Conservation (phyloP, 2,797 vertebrate species). For the Gobio occitaniae region DNA sequence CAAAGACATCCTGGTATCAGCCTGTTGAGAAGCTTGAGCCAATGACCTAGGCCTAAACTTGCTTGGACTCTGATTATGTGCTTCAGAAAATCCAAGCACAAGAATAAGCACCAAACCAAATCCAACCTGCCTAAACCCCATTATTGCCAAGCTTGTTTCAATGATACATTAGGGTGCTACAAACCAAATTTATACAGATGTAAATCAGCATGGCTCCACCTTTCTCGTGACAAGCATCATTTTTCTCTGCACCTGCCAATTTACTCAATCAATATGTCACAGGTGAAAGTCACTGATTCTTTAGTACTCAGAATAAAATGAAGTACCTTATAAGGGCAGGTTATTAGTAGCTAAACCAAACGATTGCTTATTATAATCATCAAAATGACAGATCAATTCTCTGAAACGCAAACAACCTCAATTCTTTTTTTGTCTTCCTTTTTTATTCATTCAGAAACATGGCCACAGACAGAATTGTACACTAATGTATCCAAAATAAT, state of each 20-base stretch:
- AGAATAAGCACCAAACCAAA: neutral
- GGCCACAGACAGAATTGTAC: neutral
- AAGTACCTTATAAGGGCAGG: too few relatives aligned
- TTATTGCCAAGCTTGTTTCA: neutral
- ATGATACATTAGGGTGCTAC: neutral
- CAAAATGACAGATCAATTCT: neutral
- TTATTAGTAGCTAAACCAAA: neutral
- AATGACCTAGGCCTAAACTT: neutral
- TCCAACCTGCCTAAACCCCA: neutral
- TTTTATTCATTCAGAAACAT: conserved; percentile 31
- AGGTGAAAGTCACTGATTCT: too few relatives aligned
- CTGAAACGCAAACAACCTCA: neutral
- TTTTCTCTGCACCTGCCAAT: too few relatives aligned
- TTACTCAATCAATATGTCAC: too few relatives aligned
- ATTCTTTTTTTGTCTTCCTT: neutral
- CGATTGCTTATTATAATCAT: neutral
- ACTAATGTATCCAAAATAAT: neutral
- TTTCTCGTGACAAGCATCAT: too few relatives aligned
- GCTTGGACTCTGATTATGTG: accelerated
- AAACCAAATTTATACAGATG: neutral
- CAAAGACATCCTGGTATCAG: too few relatives aligned
- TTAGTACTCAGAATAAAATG: too few relatives aligned
- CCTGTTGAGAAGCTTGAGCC: too few relatives aligned
- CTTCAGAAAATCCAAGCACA: neutral
- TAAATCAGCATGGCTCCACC: too few relatives aligned